Base-by-base conservation (phyloP, 2,888 invertebrate species). In the Halictus quadricinctus region DNA sequence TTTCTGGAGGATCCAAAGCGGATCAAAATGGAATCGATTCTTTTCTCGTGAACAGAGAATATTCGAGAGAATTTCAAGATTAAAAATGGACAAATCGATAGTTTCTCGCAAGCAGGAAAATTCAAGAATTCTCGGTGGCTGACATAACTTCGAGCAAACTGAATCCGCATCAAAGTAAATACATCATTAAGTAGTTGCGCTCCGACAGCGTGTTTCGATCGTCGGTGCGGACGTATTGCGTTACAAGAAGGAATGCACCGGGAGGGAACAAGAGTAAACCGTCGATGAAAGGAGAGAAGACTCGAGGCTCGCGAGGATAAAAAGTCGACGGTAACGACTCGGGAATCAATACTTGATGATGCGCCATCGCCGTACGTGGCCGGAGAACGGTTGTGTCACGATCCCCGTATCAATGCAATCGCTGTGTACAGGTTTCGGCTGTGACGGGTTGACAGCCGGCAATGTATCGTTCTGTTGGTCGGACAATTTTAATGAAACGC, bases 291-390 rank as follows among this genome's bases (percentile, higher is more conserved):
- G 80, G 79, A 77, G 79, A 78, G 82, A 84, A 78, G 83, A 88
- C 72, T 72, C 58, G 72, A 66, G 36, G 66, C 66, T 64, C n/a
- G 58, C 12, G 48, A 54, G 69, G 81, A 88, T 83, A 89, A 89
- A 89, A 89, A 84, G 75, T 76, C 80, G 79, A 87, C 77, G 83
- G 88, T 81, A 84, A 80, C 81, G 75, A 70, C 84, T 72, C 48
- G 84, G 84, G 79, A 83, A 89, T 88, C 88, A 85, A 89, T 89
- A 88, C 80, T 86, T 66, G 66, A 48, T 69, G 82, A 81, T 81
- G 76, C 73, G 15, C 60, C 48, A 72, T 54, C 60, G 60, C 50
- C 29, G 50, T 72, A 46, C 72, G 76, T 41, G 58, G 48, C 25
- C 46, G 50, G 48, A 36, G 66, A 58, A 73, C 76, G 41, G 25